phyloP scores from a whole-genome alignment of 2,888 invertebrate genomes.

The Eupithecia pulchellata region DNA sequence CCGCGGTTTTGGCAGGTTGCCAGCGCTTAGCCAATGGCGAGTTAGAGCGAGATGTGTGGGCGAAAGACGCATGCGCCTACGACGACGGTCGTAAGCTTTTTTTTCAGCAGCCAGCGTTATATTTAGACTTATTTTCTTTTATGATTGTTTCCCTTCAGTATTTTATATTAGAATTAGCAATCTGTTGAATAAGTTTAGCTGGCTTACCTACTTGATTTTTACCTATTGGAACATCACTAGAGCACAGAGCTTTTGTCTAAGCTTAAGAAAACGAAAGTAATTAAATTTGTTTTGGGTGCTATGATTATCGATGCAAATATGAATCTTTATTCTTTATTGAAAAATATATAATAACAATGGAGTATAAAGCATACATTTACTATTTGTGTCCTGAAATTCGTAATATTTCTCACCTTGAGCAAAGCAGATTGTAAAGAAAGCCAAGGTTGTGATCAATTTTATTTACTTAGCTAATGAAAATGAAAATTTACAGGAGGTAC shows the following conservation, averaged over 20 bases:
- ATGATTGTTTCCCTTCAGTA: slow-evolving; percentile 22
- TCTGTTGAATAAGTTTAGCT: background rate
- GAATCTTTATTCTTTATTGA: background rate
- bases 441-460: background rate
- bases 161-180: slow-evolving; percentile 6
- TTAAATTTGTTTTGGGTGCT: background rate
- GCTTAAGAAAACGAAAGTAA: background rate
- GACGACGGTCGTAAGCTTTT: slow-evolving; percentile 52
- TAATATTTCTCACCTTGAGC: background rate
- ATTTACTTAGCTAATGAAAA: background rate
- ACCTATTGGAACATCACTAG: background rate
- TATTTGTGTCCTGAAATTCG: background rate
- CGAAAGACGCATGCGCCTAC: slow-evolving; percentile 63
- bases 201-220: background rate
- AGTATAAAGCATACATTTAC: background rate
- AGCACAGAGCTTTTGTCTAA: background rate
- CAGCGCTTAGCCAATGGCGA: slow-evolving; percentile 73
- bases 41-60: slow-evolving; percentile 67
- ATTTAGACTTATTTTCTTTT: slow-evolving; percentile 54
- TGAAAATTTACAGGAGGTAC: background rate
- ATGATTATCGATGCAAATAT: background rate
- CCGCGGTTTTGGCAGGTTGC: slow-evolving; percentile 80
- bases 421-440: slow-evolving; percentile 1
- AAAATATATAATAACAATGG: background rate
- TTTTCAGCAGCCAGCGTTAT: slow-evolving; percentile 57